Conservation (phyloP, 2,888 invertebrate genomes). For the Isoperla grammatica region DNA sequence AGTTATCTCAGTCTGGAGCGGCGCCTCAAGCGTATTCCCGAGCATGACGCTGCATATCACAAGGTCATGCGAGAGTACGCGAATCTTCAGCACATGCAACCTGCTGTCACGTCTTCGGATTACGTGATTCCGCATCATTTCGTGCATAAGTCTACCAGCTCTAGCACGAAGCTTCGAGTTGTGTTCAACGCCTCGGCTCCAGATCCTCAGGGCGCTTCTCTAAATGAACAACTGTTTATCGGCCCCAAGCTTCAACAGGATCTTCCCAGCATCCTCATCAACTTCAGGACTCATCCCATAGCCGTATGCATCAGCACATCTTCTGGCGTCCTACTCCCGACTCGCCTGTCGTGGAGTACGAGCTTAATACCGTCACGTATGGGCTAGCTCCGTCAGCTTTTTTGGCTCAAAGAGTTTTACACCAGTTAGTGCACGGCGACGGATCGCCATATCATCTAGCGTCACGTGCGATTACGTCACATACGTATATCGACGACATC, state of each 20-base stretch:
- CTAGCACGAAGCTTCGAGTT: background rate
- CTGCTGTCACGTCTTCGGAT: background rate
- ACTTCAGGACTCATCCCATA: slow-evolving; percentile 5
- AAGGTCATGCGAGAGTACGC: background rate
- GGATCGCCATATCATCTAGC: slow-evolving; percentile 28
- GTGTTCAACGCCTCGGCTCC: background rate
- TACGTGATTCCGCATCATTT: slow-evolving; percentile 8
- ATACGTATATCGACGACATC: slow-evolving; percentile 36
- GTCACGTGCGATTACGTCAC: slow-evolving; percentile 19
- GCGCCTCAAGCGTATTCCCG: slow-evolving; percentile 9
- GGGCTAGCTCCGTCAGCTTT: too few species aligned
- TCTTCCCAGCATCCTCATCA: background rate
- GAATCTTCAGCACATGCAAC: background rate
- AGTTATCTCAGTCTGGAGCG: too few species aligned
- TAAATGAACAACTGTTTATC: background rate
- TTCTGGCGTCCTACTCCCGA: slow-evolving; percentile 31
- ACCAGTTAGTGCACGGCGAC: slow-evolving; percentile 31
- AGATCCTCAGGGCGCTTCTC: background rate
- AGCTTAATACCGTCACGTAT: slow-evolving; percentile 32
- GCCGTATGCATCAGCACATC: slow-evolving; percentile 30
- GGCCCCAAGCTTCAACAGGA: slow-evolving; percentile 8
- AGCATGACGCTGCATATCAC: background rate
- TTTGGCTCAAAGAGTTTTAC: slow-evolving; percentile 29
- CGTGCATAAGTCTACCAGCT: background rate
- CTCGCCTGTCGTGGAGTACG: slow-evolving; percentile 27